phyloP scores from a whole-genome alignment of 1,140 invertebrate genomes.

The Teleopsis dalmanni region DNA sequence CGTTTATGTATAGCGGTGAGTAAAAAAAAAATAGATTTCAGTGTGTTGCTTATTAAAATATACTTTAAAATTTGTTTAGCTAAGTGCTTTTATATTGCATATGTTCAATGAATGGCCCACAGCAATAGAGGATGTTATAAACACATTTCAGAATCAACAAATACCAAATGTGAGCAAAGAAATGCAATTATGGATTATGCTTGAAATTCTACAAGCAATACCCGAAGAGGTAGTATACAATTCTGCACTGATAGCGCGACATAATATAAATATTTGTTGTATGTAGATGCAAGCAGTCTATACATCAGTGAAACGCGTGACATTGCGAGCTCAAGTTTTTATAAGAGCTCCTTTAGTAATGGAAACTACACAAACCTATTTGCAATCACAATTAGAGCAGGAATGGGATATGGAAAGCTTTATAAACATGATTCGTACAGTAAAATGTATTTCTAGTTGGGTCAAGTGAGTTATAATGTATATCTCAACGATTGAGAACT shows the following conservation, averaged over 20 bases:
- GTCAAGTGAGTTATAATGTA: constrained; percentile 51
- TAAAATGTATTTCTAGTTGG: constrained; percentile 59
- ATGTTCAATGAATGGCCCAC: constrained; percentile 59
- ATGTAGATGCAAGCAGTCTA: constrained; percentile 29
- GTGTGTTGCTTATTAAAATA: background rate
- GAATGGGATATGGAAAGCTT: constrained; percentile 29
- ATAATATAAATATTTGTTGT: constrained; percentile 1
- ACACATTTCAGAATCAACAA: constrained; percentile 55
- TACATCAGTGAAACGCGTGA: constrained; percentile 34
- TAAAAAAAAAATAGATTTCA: constrained; percentile 13
- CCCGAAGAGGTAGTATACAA: constrained; percentile 67
- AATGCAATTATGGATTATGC: constrained; percentile 53
- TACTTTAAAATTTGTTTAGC: constrained; percentile 43
- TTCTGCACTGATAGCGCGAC: background rate
- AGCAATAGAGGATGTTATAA: constrained; percentile 57
- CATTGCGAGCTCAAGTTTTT: constrained; percentile 28
- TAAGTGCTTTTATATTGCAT: constrained; percentile 61
- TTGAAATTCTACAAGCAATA: constrained; percentile 69
- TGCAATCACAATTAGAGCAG: constrained; percentile 27
- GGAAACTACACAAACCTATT: constrained; percentile 30
- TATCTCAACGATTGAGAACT: too few species aligned
- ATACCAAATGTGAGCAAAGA: constrained; percentile 48
- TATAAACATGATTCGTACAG: constrained; percentile 48
- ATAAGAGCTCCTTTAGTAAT: constrained; percentile 33
- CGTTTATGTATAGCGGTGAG: constrained; percentile 80